Base-by-base conservation (phyloP, 64 coral and sea anemone genomes). In the Stichodactyla helianthus region DNA sequence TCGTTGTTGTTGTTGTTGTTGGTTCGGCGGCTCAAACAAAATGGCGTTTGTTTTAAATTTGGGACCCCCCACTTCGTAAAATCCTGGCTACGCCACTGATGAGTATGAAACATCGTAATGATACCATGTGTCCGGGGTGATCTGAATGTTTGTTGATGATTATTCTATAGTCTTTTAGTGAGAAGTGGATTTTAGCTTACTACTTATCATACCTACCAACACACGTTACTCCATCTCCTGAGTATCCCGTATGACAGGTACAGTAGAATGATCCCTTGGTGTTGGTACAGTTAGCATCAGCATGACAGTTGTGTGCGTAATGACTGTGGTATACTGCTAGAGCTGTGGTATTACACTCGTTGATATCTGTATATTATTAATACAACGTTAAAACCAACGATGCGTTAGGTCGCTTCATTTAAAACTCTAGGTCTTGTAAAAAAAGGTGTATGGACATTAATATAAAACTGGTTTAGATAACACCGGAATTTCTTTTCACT, bases 191-290 rank as follows among this genome's bases (percentile, higher is more conserved):
- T 23, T 20, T 53, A 16, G 16, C 23, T 55, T 20, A 55, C 53
- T 31, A 6, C 63, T 53, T 5, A 28, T 51, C 0, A 50, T 55
- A 76, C 86, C 14, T 88, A 94, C 92, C 92, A 61, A 83, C 19
- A 82, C 93, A 94, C 2, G 76, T 82, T 15, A 95, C 93, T 55
- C 93, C 93, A 86, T 95, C 82, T 76, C 93, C 93, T 51, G 93
- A 92, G 52, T 91, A 92, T 61, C 91, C 91, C 68, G 14, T 85
- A 61, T 88, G 79, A 88, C 91, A 92, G 52, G 31, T 35, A 35
- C 31, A 35, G 31, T 35, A 35, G 31, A 91, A 95, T 10, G 93
- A 95, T 63, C 93, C 93, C 20, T 91, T 88, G 80, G 90, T 79
- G 54, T 95, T 95, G 86, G 86, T 85, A 61, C 93, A 95, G 31